Conservation (phyloP, 2,888 invertebrate genomes). For the Drosophila infuscata region DNA sequence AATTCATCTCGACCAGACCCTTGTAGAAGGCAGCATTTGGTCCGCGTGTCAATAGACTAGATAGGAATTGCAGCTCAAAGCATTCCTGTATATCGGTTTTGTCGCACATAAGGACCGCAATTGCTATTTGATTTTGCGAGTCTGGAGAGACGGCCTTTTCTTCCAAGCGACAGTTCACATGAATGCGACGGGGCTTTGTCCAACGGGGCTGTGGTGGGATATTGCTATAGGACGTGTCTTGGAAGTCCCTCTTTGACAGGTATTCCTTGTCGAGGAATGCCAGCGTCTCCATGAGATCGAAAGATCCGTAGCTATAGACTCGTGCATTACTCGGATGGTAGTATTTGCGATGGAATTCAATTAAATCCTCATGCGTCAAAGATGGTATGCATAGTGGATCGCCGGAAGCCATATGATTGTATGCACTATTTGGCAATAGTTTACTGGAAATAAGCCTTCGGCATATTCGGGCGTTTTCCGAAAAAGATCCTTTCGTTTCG, state of each 20-base stretch:
- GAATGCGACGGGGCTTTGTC: constrained; percentile 87
- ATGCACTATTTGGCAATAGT: constrained; percentile 94
- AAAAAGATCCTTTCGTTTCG: constrained; percentile 99
- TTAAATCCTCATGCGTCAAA: constrained; percentile 91
- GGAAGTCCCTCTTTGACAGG: constrained; percentile 87
- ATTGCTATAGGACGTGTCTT: constrained; percentile 88
- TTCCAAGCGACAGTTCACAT: constrained; percentile 91
- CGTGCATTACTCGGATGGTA: constrained; percentile 97
- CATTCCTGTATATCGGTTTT: constrained; percentile 92
- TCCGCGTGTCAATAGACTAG: constrained; percentile 93
- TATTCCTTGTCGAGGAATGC: constrained; percentile 91
- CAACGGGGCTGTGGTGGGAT: constrained; percentile 92
- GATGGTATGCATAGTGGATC: constrained; percentile 94
- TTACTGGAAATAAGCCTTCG: constrained; percentile 89
- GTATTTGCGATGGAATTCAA: constrained; percentile 92
- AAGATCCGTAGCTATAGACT: constrained; percentile 96
- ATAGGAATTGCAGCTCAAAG: constrained; percentile 91
- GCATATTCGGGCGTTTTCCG: constrained; percentile 93
- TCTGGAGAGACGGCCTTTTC: constrained; percentile 92
- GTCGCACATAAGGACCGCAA: constrained; percentile 92
- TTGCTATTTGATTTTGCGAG: constrained; percentile 93
- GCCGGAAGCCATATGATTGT: constrained; percentile 94
- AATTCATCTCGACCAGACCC: constrained; percentile 93
- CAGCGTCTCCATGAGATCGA: constrained; percentile 91
- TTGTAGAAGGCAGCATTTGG: constrained; percentile 97